These are phyloP conservation scores for Tapirus terrestris DNA, from an alignment of 2,113 vertebrate genomes.

Conservation along the genomic window DNA sequence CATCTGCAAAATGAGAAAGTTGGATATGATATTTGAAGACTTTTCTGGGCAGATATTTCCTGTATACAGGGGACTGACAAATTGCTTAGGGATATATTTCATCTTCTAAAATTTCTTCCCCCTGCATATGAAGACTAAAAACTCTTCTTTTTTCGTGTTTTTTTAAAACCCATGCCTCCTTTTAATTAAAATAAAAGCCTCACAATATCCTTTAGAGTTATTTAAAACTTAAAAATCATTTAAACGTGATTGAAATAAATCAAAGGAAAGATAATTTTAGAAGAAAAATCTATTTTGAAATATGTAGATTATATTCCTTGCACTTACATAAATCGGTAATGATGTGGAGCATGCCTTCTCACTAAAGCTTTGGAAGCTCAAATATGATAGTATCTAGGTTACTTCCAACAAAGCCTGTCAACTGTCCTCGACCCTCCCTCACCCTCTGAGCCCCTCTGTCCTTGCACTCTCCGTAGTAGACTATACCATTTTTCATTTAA, in stretches of 20 bases:
- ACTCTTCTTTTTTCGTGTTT: neutral
- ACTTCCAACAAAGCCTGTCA: neutral
- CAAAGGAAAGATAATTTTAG: slow-evolving; percentile 35
- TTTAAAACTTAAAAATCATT: slow-evolving; percentile 40
- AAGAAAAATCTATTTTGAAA: slow-evolving; percentile 34
- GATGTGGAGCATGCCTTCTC: neutral
- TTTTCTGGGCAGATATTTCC: neutral
- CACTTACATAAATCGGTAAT: neutral
- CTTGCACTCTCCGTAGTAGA: neutral
- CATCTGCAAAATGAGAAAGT: neutral
- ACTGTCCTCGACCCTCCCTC: neutral
- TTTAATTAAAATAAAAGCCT: slow-evolving; percentile 47
- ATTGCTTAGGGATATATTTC: neutral
- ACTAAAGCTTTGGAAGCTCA: neutral
- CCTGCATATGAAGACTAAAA: neutral
- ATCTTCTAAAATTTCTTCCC: neutral
- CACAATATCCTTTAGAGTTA: slow-evolving; percentile 7
- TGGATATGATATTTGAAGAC: neutral
- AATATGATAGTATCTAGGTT: neutral
- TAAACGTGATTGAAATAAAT: slow-evolving; percentile 22
- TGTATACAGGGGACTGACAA: neutral
- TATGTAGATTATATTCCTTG: neutral
- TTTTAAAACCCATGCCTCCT: neutral
- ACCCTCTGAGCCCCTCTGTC: rapidly evolving
- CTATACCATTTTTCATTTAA: neutral